Percentiles rank a stretch among this genome's conserved stretches.
Conservation (phyloP, 64 coral and sea anemone species). For the Cladopsammia gracilis region DNA sequence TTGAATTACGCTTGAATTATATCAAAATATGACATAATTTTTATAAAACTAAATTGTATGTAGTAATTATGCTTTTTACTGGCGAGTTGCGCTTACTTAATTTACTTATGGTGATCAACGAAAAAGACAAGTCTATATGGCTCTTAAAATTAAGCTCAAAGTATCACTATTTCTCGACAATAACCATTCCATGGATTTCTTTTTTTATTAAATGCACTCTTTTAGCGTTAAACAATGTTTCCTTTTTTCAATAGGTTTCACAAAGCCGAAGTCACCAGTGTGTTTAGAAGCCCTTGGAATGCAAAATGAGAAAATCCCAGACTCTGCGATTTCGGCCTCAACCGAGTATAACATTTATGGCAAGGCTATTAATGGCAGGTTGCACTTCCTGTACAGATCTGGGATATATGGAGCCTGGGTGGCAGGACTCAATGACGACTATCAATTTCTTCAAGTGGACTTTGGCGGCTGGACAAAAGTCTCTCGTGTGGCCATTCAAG, state of each 20-base stretch:
- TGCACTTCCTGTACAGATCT: conserved; percentile 4
- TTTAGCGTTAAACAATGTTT: too few species aligned
- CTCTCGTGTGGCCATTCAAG: conserved; percentile 27
- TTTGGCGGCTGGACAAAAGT: conserved; percentile 28
- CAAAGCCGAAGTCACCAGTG: background rate
- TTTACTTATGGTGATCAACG: too few species aligned
- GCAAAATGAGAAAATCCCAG: conserved; percentile 22
- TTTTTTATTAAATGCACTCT: too few species aligned
- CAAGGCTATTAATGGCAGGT: conserved; percentile 26
- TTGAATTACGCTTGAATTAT: too few species aligned
- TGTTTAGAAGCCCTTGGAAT: conserved; percentile 14
- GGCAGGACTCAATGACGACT: background rate
- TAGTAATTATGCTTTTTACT: too few species aligned
- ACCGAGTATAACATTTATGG: background rate
- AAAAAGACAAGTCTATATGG: too few species aligned
- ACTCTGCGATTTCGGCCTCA: conserved; percentile 24
- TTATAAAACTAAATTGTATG: too few species aligned
- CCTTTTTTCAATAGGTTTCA: conserved; percentile 2
- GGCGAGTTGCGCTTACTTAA: too few species aligned
- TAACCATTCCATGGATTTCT: too few species aligned
- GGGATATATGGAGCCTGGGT: conserved; percentile 23
- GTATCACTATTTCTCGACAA: too few species aligned
- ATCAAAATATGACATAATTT: too few species aligned
- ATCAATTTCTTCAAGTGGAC: conserved; percentile 15
- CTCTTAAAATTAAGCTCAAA: too few species aligned